Evolutionary conservation across 2,888 invertebrate species (phyloP).

Genomic region (Lathronympha strigana): DNA sequence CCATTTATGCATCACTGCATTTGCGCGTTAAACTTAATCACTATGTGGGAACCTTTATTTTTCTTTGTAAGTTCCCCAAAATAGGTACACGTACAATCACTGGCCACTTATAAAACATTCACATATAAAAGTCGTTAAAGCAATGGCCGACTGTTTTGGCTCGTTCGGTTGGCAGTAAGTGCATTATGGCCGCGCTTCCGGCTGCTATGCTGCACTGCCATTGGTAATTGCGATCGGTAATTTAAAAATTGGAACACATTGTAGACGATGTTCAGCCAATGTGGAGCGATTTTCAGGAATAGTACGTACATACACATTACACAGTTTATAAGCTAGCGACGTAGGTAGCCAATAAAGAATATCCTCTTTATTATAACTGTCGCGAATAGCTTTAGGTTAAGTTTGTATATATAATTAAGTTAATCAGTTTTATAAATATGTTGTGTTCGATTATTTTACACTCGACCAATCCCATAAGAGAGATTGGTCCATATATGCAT

Average conservation of each 20-base stretch:
- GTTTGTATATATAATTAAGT: no score
- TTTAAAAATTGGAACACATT: conserved; percentile 39
- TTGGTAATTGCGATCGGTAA: conserved; percentile 41
- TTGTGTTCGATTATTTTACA: no score
- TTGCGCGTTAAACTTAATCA: no score
- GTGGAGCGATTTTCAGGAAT: not conserved
- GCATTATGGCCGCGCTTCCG: conserved; percentile 45
- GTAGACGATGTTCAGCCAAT: conserved; percentile 7
- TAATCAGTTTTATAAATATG: no score
- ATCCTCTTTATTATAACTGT: no score
- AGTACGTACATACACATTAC: no score
- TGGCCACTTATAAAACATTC: conserved; percentile 24
- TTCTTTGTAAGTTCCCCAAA: not conserved
- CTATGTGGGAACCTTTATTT: no score
- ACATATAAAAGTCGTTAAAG: conserved; percentile 30
- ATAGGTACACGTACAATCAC: not conserved
- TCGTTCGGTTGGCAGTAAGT: conserved; percentile 39
- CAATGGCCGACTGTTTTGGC: conserved; percentile 31
- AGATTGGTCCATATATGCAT: no score
- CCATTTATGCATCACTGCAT: no score
- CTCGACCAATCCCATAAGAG: no score
- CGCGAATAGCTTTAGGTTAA: no score
- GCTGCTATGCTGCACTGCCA: conserved; percentile 42
- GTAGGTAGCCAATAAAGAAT: no score
- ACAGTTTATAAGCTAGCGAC: not conserved